Conservation (phyloP, 2,113 vertebrate genomes). For the Gasterosteus aculeatus region DNA sequence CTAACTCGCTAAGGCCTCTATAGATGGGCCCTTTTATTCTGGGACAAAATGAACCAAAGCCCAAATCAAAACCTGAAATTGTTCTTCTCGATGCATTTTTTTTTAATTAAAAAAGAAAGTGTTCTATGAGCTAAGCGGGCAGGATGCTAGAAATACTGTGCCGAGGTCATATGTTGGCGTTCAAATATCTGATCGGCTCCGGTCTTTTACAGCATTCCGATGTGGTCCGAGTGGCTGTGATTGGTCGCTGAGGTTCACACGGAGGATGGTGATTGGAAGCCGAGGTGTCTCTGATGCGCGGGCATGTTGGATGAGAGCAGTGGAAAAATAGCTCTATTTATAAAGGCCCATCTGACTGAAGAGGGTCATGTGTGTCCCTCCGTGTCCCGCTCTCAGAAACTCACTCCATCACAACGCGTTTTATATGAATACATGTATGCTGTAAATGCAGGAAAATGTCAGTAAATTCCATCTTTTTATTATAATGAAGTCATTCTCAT, state of each 20-base stretch:
- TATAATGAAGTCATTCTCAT: not conserved
- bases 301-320: slow-evolving; percentile 52
- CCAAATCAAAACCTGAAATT: too few relatives aligned
- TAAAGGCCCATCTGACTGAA: slow-evolving; percentile 70
- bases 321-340: slow-evolving; percentile 76
- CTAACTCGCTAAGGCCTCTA: not conserved
- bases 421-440: too few relatives aligned
- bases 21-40: too few relatives aligned
- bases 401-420: slow-evolving; percentile 14
- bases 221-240: not conserved
- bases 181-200: slow-evolving; percentile 11
- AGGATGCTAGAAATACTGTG: not conserved
- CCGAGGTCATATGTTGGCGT: not conserved
- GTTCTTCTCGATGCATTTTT: too few relatives aligned
- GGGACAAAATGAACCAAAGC: too few relatives aligned
- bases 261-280: slow-evolving; percentile 20
- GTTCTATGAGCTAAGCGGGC: not conserved
- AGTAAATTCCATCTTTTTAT: not conserved
- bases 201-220: slow-evolving; percentile 23
- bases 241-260: slow-evolving; percentile 16
- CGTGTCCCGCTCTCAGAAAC: slow-evolving; percentile 1
- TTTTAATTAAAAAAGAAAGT: too few relatives aligned
- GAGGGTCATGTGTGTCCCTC: slow-evolving; percentile 58
- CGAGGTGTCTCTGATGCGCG: slow-evolving; percentile 12
- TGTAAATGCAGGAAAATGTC: too few relatives aligned